These are phyloP conservation scores for Vanessa cardui DNA, from an alignment of 2,888 invertebrate genomes.

Conservation along the genomic window DNA sequence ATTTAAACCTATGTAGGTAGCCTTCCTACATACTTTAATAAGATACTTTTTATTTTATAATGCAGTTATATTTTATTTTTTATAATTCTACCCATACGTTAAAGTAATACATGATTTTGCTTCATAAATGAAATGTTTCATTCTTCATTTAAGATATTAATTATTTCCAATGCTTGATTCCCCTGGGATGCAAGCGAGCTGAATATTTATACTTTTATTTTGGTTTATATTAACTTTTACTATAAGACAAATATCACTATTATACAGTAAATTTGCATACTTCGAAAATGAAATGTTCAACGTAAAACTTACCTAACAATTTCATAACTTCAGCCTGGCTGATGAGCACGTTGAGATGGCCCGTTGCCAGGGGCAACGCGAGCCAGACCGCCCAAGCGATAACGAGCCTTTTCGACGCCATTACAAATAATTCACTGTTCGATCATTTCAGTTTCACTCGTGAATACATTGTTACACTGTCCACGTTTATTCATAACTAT, in stretches of 20 bases:
- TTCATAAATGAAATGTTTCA: no score
- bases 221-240: not conserved
- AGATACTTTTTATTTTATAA: no score
- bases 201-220: no score
- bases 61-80: no score
- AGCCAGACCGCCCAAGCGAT: constrained; percentile 73
- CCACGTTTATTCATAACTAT: constrained; percentile 43
- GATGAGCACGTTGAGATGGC: constrained; percentile 91
- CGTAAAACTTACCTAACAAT: constrained; percentile 86
- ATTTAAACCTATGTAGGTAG: no score
- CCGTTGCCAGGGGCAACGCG: constrained; percentile 82
- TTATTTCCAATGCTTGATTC: no score
- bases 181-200: no score
- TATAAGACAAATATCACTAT: not conserved
- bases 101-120: no score
- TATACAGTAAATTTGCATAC: constrained; percentile 10
- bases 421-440: constrained; percentile 61
- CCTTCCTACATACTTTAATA: no score
- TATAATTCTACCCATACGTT: no score
- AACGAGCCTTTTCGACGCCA: constrained; percentile 68
- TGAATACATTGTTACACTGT: constrained; percentile 59
- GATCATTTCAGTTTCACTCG: constrained; percentile 71
- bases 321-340: constrained; percentile 91
- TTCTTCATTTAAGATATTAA: no score
- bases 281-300: constrained; percentile 17